Conservation (phyloP, 2,113 vertebrate species). For the Corapipo altera region DNA sequence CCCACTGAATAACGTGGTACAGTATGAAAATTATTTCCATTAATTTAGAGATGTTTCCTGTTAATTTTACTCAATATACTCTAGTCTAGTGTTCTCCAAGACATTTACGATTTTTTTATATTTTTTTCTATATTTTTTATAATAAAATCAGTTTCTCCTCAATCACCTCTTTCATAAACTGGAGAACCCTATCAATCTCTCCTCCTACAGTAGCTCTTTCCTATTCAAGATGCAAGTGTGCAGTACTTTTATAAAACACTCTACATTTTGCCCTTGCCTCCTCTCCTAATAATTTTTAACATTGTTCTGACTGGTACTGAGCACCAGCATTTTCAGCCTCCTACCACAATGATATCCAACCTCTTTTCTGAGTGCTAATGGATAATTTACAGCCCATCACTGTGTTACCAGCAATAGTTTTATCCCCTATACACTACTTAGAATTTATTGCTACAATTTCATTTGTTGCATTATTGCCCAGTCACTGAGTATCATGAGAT, state of each 20-base stretch:
- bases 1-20: not conserved
- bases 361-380: conserved; percentile 14
- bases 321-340: not conserved
- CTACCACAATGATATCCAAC: not conserved
- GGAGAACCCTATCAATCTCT: not conserved
- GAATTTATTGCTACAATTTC: conserved; percentile 46
- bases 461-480: conserved; percentile 19
- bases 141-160: not conserved
- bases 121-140: not conserved
- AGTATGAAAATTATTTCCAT: not conserved
- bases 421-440: not conserved
- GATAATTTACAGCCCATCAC: conserved; percentile 27
- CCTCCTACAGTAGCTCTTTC: not conserved
- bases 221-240: not conserved
- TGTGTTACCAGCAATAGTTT: not conserved
- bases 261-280: not conserved
- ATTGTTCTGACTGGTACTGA: not conserved
- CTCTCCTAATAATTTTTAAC: not conserved
- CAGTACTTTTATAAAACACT: not conserved
- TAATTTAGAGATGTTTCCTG: not conserved
- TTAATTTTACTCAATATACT: not conserved
- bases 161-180: not conserved
- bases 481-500: conserved; percentile 1
- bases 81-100: not conserved
- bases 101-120: not conserved